Evolutionary conservation across 37 sponge, comb jelly and placozoan genomes (phyloP).

Genomic region (Cladorhizidae sp.): DNA sequence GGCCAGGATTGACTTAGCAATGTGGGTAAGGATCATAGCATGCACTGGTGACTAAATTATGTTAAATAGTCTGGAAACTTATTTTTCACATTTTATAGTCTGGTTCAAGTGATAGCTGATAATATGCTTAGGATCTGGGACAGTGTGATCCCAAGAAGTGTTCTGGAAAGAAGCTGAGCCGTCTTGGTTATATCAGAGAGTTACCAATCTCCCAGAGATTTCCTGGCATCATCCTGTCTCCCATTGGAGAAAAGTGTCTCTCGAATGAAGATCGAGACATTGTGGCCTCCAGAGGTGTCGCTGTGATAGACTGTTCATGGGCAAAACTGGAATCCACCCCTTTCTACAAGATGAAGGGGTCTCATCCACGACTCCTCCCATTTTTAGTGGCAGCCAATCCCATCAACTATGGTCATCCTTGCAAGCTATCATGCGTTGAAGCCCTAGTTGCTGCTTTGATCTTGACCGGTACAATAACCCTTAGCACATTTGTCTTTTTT

Average conservation of each 20-base stretch:
- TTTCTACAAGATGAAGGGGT: constrained; percentile 78
- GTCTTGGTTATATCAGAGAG: constrained; percentile 65
- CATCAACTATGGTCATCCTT: constrained; percentile 94
- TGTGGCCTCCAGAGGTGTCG: constrained; percentile 68
- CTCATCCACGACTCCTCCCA: constrained; percentile 88
- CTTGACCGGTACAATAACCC: constrained; percentile 60
- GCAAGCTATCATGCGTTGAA: constrained; percentile 97
- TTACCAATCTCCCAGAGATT: constrained; percentile 78
- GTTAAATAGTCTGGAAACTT: neutral
- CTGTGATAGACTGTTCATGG: constrained; percentile 99
- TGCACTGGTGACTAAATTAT: neutral
- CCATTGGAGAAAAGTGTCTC: constrained; percentile 60
- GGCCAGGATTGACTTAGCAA: constrained; percentile 11
- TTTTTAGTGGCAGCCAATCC: constrained; percentile 98
- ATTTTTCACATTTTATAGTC: neutral
- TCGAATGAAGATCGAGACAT: constrained; percentile 84
- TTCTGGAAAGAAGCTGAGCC: constrained; percentile 85
- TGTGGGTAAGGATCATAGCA: constrained; percentile 39
- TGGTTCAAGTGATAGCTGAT: too few relatives aligned
- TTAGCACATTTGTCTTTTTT: neutral
- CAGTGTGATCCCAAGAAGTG: constrained; percentile 99
- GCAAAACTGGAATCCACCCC: constrained; percentile 90
- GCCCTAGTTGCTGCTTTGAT: constrained; percentile 89
- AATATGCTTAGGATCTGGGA: constrained; percentile 78
- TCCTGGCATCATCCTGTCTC: constrained; percentile 90